Percentiles rank a stretch among this genome's conserved stretches.
Evolutionary conservation across 2,113 vertebrate species (phyloP).

Genomic region (Actenoides hombroni): DNA sequence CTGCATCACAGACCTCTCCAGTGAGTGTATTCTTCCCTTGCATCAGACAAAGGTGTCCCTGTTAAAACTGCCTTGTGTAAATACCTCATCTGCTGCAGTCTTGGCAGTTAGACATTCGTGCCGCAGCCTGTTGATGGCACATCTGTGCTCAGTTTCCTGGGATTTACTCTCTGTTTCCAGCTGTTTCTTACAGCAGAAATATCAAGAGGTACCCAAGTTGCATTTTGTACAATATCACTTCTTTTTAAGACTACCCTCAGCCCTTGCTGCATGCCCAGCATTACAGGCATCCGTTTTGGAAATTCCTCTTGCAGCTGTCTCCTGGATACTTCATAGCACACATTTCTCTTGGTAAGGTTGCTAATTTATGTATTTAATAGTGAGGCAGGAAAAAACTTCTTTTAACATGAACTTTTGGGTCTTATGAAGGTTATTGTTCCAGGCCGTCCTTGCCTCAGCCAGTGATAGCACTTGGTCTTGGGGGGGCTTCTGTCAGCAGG

Average conservation of each 20-base stretch:
- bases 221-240: not conserved
- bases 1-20: not conserved
- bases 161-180: not conserved
- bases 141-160: not conserved
- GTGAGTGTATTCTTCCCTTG: not conserved
- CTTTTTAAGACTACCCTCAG: not conserved
- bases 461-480: no score
- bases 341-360: not conserved
- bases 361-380: not conserved
- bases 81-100: not conserved
- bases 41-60: not conserved
- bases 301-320: not conserved
- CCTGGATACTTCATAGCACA: not conserved
- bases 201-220: rapidly evolving
- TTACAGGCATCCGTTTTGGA: not conserved
- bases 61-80: not conserved
- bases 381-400: not conserved
- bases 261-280: not conserved
- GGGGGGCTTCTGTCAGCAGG: not conserved
- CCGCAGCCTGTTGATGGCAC: no score
- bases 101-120: rapidly evolving
- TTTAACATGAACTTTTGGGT: not conserved
- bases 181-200: not conserved
- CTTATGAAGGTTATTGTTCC: not conserved
- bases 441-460: not conserved